phyloP scores from a whole-genome alignment of 2,797 vertebrate species.

The Sebastes minor region DNA sequence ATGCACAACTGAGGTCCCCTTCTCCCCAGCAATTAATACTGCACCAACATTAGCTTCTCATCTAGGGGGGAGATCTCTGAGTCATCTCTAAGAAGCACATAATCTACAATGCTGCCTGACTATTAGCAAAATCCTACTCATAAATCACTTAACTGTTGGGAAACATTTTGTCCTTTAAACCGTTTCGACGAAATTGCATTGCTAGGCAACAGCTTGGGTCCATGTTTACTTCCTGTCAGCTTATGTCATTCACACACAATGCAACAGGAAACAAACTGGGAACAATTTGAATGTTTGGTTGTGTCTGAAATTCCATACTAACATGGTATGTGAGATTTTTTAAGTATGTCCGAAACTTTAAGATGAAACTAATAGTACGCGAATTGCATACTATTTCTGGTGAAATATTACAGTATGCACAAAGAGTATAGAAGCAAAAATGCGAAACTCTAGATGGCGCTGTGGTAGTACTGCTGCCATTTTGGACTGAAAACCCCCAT shows the following conservation, averaged over 20 bases:
- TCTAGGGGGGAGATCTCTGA: neutral
- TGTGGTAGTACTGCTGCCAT: too few species aligned
- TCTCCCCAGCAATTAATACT: conserved; percentile 29
- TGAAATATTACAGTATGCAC: too few species aligned
- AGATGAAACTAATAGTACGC: too few species aligned
- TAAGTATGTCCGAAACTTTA: too few species aligned
- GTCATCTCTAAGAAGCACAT: conserved; percentile 16
- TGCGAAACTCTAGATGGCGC: too few species aligned
- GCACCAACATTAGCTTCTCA: conserved; percentile 9
- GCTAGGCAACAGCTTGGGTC: neutral
- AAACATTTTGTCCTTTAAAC: conserved; percentile 21
- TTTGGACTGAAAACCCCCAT: too few species aligned
- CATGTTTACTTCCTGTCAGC: neutral
- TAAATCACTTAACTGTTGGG: conserved; percentile 45
- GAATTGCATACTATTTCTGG: too few species aligned
- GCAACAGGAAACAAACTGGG: neutral
- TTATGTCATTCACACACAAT: neutral
- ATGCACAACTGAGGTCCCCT: conserved; percentile 5
- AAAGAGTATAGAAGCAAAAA: too few species aligned
- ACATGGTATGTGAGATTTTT: too few species aligned
- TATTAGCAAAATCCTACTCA: conserved; percentile 29
- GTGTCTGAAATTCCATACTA: too few species aligned
- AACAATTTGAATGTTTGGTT: neutral
- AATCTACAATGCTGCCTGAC: conserved; percentile 20
- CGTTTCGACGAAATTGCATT: neutral